Base-by-base conservation (phyloP, 2,113 vertebrate species). In the Leptosomus discolor region DNA sequence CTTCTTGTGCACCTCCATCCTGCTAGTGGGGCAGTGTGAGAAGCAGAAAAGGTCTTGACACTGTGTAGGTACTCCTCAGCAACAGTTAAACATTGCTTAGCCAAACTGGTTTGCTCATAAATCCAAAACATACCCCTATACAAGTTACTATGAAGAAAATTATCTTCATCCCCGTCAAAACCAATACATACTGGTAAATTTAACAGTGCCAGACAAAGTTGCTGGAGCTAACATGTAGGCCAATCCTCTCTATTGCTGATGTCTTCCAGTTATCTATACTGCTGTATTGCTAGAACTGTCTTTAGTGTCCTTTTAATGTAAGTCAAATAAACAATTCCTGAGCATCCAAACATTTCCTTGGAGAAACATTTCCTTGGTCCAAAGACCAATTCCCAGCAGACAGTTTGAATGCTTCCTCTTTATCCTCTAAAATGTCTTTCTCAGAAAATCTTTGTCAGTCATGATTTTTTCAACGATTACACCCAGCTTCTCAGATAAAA, bases 11-110 rank as follows among this genome's bases (percentile, higher is more conserved):
- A 18, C 11, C 7, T 21, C 21, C 34, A 78, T 14, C 1, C 6
- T 26, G 1, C 37, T 69, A 0, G 27, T 54, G 7, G 12, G 12
- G 14, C 8, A 3, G 7, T 0, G 18, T 46, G 22, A 88, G 27
- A 11, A 37, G 39, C 34, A 46, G 34, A 54, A 70, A 78, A 70
- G 37, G 7, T 12, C 24, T 41, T 67, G 19, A 4, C 3, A 1
- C n/a, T 56, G 9, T 67, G 9, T 23, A 16, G 20, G 30, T 6
- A 6, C 43, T 58, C 12, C 15, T 67, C 8, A 39, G 41, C 29
- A 21, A 36, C 7, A 54, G 27, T 10, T 29, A 70, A 63, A 20
- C 22, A 16, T 63, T 9, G 5, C 3, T 36, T 53, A 17, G 32
- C 26, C 51, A 37, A 29, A 56, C 12, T 53, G 9, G 54, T 79